A percentile compares a stretch with the other conserved stretches of the same genome.
Conservation (phyloP, 1,140 invertebrate species). For the Diachasma alloeum region DNA sequence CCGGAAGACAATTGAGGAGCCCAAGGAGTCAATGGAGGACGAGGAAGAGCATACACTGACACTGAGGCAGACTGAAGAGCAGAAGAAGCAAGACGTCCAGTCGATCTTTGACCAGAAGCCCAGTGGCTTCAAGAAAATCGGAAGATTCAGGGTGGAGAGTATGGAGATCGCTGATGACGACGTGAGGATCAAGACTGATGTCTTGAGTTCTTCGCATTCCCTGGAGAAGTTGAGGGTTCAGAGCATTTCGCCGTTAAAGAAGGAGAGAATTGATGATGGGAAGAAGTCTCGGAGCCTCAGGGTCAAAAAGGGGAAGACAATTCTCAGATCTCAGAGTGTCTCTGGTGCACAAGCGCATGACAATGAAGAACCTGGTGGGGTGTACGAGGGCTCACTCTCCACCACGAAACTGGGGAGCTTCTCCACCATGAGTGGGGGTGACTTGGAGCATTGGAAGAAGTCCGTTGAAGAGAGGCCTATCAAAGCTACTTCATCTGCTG, state of each 20-base stretch:
- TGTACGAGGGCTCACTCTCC: constrained; percentile 37
- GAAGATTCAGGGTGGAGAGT: constrained; percentile 61
- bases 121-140: constrained; percentile 58
- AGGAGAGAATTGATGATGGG: constrained; percentile 10
- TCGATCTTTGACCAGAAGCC: constrained; percentile 55
- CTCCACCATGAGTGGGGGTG: constrained; percentile 58
- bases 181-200: constrained; percentile 56
- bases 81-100: constrained; percentile 60
- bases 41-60: constrained; percentile 62
- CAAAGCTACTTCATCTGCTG: constrained; percentile 2
- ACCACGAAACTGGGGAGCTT: constrained; percentile 53
- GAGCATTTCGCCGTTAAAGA: background rate
- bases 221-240: constrained; percentile 42
- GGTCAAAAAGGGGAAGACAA: constrained; percentile 15
- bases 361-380: background rate
- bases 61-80: constrained; percentile 55
- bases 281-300: background rate
- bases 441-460: constrained; percentile 58
- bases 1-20: constrained; percentile 38
- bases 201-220: constrained; percentile 34
- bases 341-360: constrained; percentile 46
- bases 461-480: constrained; percentile 21
- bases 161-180: constrained; percentile 59
- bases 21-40: constrained; percentile 45
- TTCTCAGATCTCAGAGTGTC: constrained; percentile 58